phyloP scores from a whole-genome alignment of 1,140 invertebrate genomes.

The Cydia fagiglandana region DNA sequence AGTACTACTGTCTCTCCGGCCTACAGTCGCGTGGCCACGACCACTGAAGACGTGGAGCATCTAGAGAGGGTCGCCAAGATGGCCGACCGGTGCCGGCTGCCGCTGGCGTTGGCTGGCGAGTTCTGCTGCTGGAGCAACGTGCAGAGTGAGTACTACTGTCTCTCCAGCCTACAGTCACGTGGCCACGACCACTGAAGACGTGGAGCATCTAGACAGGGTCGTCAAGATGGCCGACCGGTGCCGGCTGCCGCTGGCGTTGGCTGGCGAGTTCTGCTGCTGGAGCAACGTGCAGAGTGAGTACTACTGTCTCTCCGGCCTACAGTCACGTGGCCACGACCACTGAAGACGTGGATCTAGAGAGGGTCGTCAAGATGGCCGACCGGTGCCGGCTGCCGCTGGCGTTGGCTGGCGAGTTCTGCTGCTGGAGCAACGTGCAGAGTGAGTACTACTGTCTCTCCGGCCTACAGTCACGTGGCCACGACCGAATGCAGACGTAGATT shows the following conservation, averaged over 20 bases:
- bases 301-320: slow-evolving; percentile 52
- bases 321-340: slow-evolving; percentile 49
- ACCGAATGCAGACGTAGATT: slow-evolving; percentile 43
- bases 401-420: slow-evolving; percentile 60
- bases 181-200: slow-evolving; percentile 52
- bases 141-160: slow-evolving; percentile 15
- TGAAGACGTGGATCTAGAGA: slow-evolving; percentile 42
- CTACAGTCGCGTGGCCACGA: too few species aligned
- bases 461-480: slow-evolving; percentile 45
- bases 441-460: neutral
- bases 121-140: slow-evolving; percentile 55
- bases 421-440: slow-evolving; percentile 49
- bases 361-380: slow-evolving; percentile 47
- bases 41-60: slow-evolving; percentile 45
- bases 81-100: slow-evolving; percentile 44
- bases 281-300: slow-evolving; percentile 44
- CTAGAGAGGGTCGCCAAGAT: slow-evolving; percentile 49
- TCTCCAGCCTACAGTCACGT: too few species aligned
- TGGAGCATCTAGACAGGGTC: slow-evolving; percentile 45
- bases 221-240: slow-evolving; percentile 45
- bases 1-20: neutral
- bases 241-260: slow-evolving; percentile 51
- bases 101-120: slow-evolving; percentile 61
- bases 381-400: slow-evolving; percentile 47
- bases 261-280: slow-evolving; percentile 61